Conservation (phyloP, 2,888 invertebrate species). For the Hyppa rectilinea region DNA sequence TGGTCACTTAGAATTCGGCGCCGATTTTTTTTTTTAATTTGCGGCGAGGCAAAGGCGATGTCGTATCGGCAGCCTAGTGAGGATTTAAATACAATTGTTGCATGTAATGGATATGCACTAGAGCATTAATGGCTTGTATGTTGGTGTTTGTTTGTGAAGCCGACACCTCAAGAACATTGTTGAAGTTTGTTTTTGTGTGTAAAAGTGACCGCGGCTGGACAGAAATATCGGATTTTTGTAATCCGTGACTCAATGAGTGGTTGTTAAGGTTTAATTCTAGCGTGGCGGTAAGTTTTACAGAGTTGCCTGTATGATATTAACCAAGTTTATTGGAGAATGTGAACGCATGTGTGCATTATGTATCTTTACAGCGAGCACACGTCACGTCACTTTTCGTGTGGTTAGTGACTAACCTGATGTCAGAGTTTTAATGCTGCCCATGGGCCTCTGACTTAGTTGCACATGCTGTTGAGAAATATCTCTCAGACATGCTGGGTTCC, state of each 20-base stretch:
- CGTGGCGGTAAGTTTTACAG: constrained; percentile 20
- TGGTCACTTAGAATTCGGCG: constrained; percentile 78
- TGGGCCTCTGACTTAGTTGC: too few relatives aligned
- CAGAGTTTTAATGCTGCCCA: too few relatives aligned
- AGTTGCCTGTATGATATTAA: constrained; percentile 13
- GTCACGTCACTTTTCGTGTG: too few relatives aligned
- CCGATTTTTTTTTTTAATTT: constrained; percentile 72
- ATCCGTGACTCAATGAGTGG: constrained; percentile 44
- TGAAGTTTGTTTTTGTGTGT: constrained; percentile 61
- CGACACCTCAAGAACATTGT: constrained; percentile 77
- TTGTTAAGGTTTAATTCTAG: constrained; percentile 31
- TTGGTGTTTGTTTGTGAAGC: constrained; percentile 81
- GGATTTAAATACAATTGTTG: constrained; percentile 81
- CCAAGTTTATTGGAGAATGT: neutral
- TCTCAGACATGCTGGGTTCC: too few relatives aligned
- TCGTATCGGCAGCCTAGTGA: constrained; percentile 74
- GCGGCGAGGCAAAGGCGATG: constrained; percentile 65
- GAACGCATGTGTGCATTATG: too few relatives aligned
- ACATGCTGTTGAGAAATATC: too few relatives aligned
- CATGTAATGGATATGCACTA: constrained; percentile 89
- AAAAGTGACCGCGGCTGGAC: constrained; percentile 62
- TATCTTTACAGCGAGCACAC: too few relatives aligned
- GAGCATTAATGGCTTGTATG: constrained; percentile 83
- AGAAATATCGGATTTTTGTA: constrained; percentile 54
- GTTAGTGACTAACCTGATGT: too few relatives aligned